Evolutionary conservation across 1,140 invertebrate genomes (phyloP).

Genomic region (Drosophila rufa): DNA sequence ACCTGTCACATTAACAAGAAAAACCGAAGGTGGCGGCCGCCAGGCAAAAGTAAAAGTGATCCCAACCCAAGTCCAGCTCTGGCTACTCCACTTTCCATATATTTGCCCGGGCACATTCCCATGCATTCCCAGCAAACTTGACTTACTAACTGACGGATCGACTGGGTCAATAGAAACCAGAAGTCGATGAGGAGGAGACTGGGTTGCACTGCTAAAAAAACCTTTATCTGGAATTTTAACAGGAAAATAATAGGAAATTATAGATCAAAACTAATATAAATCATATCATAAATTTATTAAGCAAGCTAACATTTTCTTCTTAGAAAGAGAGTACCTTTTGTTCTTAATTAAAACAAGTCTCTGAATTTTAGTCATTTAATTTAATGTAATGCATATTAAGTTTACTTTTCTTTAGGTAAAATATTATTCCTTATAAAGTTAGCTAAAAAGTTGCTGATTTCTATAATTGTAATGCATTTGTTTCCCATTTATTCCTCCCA

Average conservation of each 20-base stretch:
- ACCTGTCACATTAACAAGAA: conserved; percentile 76
- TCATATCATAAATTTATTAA: not conserved
- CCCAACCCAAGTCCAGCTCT: conserved; percentile 6
- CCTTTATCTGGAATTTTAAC: too few species aligned
- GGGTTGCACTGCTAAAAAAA: conserved; percentile 11
- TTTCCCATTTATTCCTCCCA: not conserved
- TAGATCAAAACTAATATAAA: not conserved
- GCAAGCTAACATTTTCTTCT: not conserved
- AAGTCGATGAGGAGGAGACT: conserved; percentile 23
- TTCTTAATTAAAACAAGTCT: not conserved
- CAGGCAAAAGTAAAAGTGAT: conserved; percentile 77
- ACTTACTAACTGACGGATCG: conserved; percentile 78
- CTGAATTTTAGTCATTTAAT: not conserved
- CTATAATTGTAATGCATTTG: not conserved
- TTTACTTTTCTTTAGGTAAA: not conserved
- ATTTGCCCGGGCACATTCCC: conserved; percentile 59
- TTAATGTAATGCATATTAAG: not conserved
- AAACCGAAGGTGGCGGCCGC: conserved; percentile 58
- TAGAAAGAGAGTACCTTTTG: not conserved
- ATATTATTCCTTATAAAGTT: not conserved
- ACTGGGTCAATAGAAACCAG: conserved; percentile 53
- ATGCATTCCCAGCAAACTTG: conserved; percentile 73
- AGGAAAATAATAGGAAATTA: too few species aligned
- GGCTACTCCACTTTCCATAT: conserved; percentile 58
- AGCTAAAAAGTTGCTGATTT: too few species aligned